These are phyloP conservation scores for Nesidiocoris tenuis DNA, from an alignment of 2,888 invertebrate genomes.

Conservation along the genomic window DNA sequence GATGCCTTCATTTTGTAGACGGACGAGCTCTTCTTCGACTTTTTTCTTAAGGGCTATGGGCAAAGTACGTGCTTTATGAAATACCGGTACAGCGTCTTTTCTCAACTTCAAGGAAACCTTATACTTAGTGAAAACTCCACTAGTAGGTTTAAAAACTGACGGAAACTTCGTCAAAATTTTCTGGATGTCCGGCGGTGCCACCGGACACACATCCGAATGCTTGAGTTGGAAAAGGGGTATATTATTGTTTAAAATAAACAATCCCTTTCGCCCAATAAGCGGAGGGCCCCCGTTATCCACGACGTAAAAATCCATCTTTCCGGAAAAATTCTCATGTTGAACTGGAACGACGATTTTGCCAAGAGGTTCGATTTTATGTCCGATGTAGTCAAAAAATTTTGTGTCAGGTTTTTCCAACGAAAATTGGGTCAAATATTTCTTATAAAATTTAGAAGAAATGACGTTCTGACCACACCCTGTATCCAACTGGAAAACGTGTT, in stretches of 20 bases:
- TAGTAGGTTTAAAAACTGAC: not conserved
- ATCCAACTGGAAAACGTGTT: too few species aligned
- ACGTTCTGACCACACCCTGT: not conserved
- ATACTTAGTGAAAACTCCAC: not conserved
- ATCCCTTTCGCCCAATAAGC: slow-evolving; percentile 20
- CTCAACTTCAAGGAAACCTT: slow-evolving; percentile 13
- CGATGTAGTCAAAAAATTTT: slow-evolving; percentile 11
- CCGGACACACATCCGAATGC: too few species aligned
- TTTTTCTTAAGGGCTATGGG: slow-evolving; percentile 50
- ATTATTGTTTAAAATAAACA: not conserved
- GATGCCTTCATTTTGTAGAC: slow-evolving; percentile 48
- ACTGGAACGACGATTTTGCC: not conserved
- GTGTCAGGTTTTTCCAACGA: not conserved
- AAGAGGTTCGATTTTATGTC: not conserved
- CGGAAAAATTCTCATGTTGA: not conserved
- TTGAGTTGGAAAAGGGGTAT: not conserved
- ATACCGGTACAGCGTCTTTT: slow-evolving; percentile 44
- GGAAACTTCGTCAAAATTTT: not conserved
- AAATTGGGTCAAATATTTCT: not conserved
- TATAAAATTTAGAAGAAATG: not conserved
- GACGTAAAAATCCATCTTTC: not conserved
- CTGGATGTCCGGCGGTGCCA: not conserved
- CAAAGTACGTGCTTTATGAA: slow-evolving; percentile 50
- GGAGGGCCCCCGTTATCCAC: slow-evolving; percentile 10
- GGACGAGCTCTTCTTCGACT: slow-evolving; percentile 49